Conservation (phyloP, 2,888 invertebrate genomes). For the Trisateles emortualis region DNA sequence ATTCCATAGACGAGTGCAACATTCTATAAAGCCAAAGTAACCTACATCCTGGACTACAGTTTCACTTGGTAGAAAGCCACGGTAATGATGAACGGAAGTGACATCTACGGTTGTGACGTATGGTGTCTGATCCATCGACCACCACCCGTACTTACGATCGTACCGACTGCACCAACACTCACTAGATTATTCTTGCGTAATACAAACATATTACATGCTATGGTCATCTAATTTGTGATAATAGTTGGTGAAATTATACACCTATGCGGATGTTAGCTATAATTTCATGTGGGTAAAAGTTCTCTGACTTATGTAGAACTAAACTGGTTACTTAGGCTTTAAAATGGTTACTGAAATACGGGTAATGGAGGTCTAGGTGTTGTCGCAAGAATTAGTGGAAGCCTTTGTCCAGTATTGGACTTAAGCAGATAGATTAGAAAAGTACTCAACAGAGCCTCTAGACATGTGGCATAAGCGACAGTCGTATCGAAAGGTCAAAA, state of each 20-base stretch:
- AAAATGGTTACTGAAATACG: no score
- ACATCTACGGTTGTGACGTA: conserved; percentile 19
- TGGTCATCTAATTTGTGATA: conserved; percentile 1
- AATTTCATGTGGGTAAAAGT: neutral
- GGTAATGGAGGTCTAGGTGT: no score
- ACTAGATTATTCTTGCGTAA: neutral
- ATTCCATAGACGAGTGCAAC: neutral
- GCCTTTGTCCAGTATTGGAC: no score
- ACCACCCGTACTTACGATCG: no score
- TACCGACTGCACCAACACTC: no score
- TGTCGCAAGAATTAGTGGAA: no score
- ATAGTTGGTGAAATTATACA: conserved; percentile 2
- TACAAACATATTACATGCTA: neutral
- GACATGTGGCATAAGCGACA: no score
- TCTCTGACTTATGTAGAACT: no score
- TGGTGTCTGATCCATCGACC: conserved; percentile 1
- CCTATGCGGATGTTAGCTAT: neutral
- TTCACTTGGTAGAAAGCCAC: conserved; percentile 18
- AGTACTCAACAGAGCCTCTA: no score
- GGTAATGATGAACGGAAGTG: conserved; percentile 31
- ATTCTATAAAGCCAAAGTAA: neutral
- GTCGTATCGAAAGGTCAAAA: no score
- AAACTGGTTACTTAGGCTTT: no score
- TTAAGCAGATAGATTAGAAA: no score
- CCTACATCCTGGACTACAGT: neutral